A percentile compares a stretch with the other conserved stretches of the same genome.
These are phyloP conservation scores for Amphiura filiformis DNA, from an alignment of 35 echinoderm and acorn worm species.

Conservation along the genomic window DNA sequence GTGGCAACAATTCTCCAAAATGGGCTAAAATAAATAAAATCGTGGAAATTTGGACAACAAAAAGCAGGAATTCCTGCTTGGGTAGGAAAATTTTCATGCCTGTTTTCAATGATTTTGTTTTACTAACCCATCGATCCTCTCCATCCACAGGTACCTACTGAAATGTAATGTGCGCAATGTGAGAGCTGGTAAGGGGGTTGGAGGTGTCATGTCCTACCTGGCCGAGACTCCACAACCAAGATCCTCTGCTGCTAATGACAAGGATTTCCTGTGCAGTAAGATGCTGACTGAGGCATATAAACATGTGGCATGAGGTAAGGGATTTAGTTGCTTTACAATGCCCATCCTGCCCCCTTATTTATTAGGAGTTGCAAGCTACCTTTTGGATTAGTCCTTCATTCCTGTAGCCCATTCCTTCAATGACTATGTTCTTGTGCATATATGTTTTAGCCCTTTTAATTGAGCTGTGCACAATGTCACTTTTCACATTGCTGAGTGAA, in stretches of 20 bases:
- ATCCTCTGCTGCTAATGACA: slow-evolving; percentile 43
- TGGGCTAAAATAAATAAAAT: too few species aligned
- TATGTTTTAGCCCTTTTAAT: too few species aligned
- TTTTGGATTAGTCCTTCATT: not conserved
- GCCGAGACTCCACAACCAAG: not conserved
- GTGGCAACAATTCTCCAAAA: too few species aligned
- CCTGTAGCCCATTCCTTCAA: too few species aligned
- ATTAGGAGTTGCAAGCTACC: not conserved
- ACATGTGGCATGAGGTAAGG: slow-evolving; percentile 81
- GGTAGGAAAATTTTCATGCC: too few species aligned
- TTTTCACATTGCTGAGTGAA: too few species aligned
- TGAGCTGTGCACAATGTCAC: too few species aligned
- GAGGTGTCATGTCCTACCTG: slow-evolving; percentile 66
- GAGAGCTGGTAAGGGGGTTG: slow-evolving; percentile 35
- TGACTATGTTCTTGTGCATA: too few species aligned
- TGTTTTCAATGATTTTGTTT: too few species aligned
- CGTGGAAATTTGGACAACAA: too few species aligned
- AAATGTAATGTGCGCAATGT: slow-evolving; percentile 54
- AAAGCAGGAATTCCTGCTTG: too few species aligned
- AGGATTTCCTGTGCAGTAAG: slow-evolving; percentile 57
- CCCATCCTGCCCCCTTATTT: not conserved
- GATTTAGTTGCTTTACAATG: not conserved
- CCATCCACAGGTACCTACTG: slow-evolving; percentile 74
- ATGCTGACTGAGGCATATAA: slow-evolving; percentile 69
- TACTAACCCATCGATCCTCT: too few species aligned